Conservation (phyloP, 2,888 invertebrate species). For the Thysanoteuthis rhombus region DNA sequence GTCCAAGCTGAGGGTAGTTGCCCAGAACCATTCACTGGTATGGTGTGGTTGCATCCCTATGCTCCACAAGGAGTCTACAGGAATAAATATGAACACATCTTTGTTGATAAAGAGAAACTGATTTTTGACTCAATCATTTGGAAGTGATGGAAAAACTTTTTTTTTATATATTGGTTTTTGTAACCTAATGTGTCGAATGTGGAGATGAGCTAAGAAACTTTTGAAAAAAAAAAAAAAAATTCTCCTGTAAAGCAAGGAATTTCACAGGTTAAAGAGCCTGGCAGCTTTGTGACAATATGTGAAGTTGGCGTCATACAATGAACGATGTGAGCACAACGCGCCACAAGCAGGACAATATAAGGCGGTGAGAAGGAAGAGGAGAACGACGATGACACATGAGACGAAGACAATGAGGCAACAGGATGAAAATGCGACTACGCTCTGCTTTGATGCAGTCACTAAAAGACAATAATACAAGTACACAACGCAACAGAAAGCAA, state of each 20-base stretch:
- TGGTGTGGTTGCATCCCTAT: too few relatives aligned
- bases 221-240: background rate
- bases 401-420: background rate
- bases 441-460: background rate
- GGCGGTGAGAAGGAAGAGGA: background rate
- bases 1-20: too few relatives aligned
- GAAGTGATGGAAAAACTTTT: too few relatives aligned
- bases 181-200: background rate
- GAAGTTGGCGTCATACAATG: background rate
- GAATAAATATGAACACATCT: too few relatives aligned
- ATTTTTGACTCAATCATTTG: too few relatives aligned
- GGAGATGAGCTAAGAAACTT: background rate
- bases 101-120: too few relatives aligned
- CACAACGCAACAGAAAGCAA: slow-evolving; percentile 22
- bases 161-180: too few relatives aligned
- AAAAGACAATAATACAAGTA: background rate
- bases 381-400: background rate
- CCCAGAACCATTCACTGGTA: too few relatives aligned
- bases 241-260: background rate
- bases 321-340: background rate
- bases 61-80: too few relatives aligned
- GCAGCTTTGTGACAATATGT: background rate
- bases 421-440: background rate
- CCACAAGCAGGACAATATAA: background rate
- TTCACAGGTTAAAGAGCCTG: background rate